Percentiles rank a stretch among this genome's conserved stretches.
phyloP scores from a whole-genome alignment of 2,113 vertebrate species.

The Pangasianodon hypophthalmus region DNA sequence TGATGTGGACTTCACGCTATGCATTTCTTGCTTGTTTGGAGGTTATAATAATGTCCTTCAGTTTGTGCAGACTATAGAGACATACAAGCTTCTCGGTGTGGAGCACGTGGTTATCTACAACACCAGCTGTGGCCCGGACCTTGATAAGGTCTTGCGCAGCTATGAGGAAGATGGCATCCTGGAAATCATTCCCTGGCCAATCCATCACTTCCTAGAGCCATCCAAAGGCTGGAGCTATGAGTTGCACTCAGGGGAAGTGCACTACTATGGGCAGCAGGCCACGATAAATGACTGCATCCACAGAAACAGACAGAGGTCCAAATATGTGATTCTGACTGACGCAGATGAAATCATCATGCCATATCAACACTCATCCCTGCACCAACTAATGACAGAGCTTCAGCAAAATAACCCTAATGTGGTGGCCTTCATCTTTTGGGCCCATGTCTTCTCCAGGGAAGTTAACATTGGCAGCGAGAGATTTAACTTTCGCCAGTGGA shows the following conservation, averaged over 20 bases:
- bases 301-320: constrained; percentile 67
- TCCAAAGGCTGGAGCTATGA: constrained; percentile 56
- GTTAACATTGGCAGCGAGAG: constrained; percentile 48
- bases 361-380: constrained; percentile 59
- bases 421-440: constrained; percentile 63
- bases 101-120: constrained; percentile 69
- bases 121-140: constrained; percentile 66
- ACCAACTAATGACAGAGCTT: constrained; percentile 62
- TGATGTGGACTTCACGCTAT: constrained; percentile 67
- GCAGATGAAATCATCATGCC: constrained; percentile 69
- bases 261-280: constrained; percentile 57
- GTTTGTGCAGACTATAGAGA: constrained; percentile 69
- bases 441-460: constrained; percentile 68
- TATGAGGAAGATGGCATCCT: constrained; percentile 63
- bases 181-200: constrained; percentile 69
- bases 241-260: constrained; percentile 56
- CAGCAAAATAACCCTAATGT: constrained; percentile 56
- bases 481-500: constrained; percentile 70
- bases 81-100: constrained; percentile 69
- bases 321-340: constrained; percentile 64
- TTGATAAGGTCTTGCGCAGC: constrained; percentile 66
- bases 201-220: constrained; percentile 61
- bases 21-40: constrained; percentile 72
- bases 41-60: constrained; percentile 72
- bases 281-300: constrained; percentile 59